phyloP scores from a whole-genome alignment of 2,888 invertebrate genomes.

The Gastracanthus pulcherrimus region DNA sequence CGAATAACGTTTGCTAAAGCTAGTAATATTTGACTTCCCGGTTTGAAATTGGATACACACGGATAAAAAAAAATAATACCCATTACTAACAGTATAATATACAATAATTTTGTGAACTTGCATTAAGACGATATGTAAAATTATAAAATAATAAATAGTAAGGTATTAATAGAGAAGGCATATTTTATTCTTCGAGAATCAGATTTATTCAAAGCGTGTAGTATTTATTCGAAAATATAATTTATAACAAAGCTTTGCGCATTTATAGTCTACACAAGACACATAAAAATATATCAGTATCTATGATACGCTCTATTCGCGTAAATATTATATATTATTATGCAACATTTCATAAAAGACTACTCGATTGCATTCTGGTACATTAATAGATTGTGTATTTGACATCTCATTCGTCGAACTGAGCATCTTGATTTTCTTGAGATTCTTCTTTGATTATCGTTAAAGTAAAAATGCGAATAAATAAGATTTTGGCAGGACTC shows the following conservation, averaged over 20 bases:
- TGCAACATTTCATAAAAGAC: slow-evolving; percentile 24
- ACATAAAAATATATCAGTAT: slow-evolving; percentile 43
- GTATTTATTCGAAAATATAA: slow-evolving; percentile 35
- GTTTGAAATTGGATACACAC: no score
- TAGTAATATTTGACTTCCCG: no score
- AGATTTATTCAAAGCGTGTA: slow-evolving; percentile 45
- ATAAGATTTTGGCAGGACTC: slow-evolving; percentile 18
- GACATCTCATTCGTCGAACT: background rate
- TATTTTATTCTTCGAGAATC: background rate
- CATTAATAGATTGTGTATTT: slow-evolving; percentile 1
- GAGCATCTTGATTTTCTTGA: slow-evolving; percentile 6
- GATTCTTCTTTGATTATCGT: slow-evolving; percentile 11
- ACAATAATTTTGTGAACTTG: no score
- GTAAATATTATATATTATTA: slow-evolving; percentile 22
- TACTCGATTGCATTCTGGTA: slow-evolving; percentile 10
- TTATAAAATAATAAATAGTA: no score
- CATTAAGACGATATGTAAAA: no score
- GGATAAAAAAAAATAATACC: no score
- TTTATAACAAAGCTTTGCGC: slow-evolving; percentile 43
- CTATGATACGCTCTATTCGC: no score
- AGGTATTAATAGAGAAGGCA: background rate
- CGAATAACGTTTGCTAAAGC: no score
- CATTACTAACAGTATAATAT: no score
- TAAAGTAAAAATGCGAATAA: slow-evolving; percentile 3
- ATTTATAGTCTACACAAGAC: slow-evolving; percentile 26